Conservation (phyloP, 2,113 vertebrate species). For the Talpa occidentalis region DNA sequence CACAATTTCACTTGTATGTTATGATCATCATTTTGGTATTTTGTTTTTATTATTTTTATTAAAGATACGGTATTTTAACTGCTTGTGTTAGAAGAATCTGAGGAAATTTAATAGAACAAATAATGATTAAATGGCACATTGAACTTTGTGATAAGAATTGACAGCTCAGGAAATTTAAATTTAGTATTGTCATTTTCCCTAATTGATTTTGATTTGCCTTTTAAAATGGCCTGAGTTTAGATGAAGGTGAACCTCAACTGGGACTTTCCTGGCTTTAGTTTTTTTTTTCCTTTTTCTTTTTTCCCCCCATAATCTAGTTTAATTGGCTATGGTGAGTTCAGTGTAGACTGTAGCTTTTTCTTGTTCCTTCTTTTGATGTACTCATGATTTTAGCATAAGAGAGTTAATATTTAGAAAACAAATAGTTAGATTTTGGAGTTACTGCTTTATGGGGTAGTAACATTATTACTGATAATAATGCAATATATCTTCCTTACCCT, state of each 20-base stretch:
- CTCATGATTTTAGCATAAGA: slow-evolving; percentile 44
- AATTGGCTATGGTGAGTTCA: slow-evolving; percentile 18
- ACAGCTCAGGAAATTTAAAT: background rate
- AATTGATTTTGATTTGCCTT: slow-evolving; percentile 20
- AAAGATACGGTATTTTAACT: background rate
- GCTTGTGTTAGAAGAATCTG: slow-evolving; percentile 43
- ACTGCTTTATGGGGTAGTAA: slow-evolving; percentile 8
- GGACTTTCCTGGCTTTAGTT: slow-evolving; percentile 5
- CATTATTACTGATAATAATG: slow-evolving; percentile 51
- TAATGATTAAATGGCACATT: background rate
- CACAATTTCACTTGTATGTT: background rate
- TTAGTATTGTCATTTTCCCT: background rate
- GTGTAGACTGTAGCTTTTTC: background rate
- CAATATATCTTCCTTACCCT: background rate
- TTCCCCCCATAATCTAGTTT: background rate
- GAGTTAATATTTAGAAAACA: background rate
- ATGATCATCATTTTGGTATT: slow-evolving; percentile 21
- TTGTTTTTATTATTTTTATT: slow-evolving; percentile 49
- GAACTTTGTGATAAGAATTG: background rate
- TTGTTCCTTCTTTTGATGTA: slow-evolving; percentile 23
- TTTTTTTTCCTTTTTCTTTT: background rate
- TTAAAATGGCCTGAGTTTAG: background rate
- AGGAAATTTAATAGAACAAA: background rate
- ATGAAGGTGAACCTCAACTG: background rate
- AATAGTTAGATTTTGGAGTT: slow-evolving; percentile 44